Evolutionary conservation across 2,797 vertebrate genomes (phyloP), one percentile per base, ranked within the genome.

Genomic region (Trachurus trachurus): DNA sequence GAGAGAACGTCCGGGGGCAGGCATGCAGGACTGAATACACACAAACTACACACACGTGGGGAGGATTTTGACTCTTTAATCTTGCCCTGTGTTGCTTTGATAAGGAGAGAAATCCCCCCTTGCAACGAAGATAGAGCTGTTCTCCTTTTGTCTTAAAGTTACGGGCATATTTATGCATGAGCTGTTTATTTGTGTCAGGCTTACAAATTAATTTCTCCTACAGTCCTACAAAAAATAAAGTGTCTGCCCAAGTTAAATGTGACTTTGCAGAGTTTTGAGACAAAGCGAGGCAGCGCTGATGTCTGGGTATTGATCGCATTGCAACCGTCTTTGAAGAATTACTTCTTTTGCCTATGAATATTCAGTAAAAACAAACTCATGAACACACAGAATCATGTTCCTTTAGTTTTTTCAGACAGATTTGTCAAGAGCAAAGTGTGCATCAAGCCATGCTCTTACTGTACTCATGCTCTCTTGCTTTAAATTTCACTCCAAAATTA

Each of bases 61-160:
- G 92, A 89, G 93, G 93, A 93, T 94, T 94, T 93, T 92, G 92
- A 91, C 91, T 92, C 91, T 91, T 91, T 94, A 94, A 95, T 94
- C 93, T 93, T 90, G 88, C 91, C 90, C 93, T 94, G 93, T 93
- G 89, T 90, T 84, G 90, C 93, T 90, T 93, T 93, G 94, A 94
- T 95, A 95, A 95, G 92, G 82, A 91, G 83, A 89, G 78, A 90
- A 93, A 92, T 90, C 90, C 88, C 87, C 87, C 87, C 81, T 87
- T 91, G 86, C 90, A 82, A 88, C 53, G 67, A 83, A 93, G 90
- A 94, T 93, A 92, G 88, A 93, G 90, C 89, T 89, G 90, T 89
- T 93, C 83, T 84, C 87, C 87, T 83, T 93, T 94, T 93, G 90
- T 93, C 91, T 92, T 87, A 88, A 91, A 93, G 91, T 94, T 92